Base-by-base conservation (phyloP, 2,113 vertebrate species). In the Pogona vitticeps region DNA sequence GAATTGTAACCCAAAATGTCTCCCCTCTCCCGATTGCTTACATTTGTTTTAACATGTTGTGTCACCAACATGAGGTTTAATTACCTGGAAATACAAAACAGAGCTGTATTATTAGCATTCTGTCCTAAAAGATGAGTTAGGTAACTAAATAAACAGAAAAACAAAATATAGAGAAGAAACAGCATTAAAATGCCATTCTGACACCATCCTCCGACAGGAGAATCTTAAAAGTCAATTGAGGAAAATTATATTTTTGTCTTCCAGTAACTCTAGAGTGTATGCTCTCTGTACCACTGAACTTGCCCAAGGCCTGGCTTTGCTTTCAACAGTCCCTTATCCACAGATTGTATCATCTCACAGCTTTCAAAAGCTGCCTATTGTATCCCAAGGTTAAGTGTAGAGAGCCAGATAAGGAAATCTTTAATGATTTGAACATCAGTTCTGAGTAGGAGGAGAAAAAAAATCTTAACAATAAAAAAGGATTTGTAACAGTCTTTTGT, bases 341-440 rank as follows among this genome's bases (percentile, higher is more conserved):
- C 65, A 70, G 59, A 17, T 40, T 67, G 65, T 65, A 65, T 71
- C 52, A n/a, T 71, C 17, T 56, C 31, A 73, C 13, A 58, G 82
- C 33, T 83, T 73, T 75, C 73, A 56, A 75, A 75, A 75, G 56
- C 58, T 17, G n/a, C 52, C 38, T 38, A 26, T 21, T 17, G n/a
- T 33, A 72, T 83, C 68, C 56, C 71, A 83, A 83, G 70, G 82
- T 75, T 83, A 75, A 40, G 73, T 40, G 56, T 31, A 31, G 28
- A 61, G 33, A 12, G 82, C 40, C 36, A 73, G 82, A 83, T 75
- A 83, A 83, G 70, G 15, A 83, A 52, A 73, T 73, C 23, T 75
- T 52, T 75, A 73, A 75, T 63, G 36, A 75, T 83, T 75, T 61
- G 56, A 83, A 83, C 82, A 75, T 75, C 33, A 80, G 40, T 73